These are phyloP conservation scores for Misgurnus anguillicaudatus DNA, from an alignment of 2,113 vertebrate species.

Conservation along the genomic window DNA sequence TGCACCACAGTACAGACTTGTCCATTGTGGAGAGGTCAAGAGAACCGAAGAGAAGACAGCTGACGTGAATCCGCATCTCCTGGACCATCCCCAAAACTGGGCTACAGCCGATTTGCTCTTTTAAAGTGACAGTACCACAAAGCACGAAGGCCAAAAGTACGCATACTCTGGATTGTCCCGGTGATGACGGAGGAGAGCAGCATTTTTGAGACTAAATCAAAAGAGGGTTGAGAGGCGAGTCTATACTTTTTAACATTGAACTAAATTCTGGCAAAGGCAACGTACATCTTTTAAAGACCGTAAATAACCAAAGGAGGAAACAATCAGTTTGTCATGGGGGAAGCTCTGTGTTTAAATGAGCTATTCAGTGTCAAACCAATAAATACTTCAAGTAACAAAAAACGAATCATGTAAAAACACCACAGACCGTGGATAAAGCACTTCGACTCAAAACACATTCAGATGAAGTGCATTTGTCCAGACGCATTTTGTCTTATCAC, in stretches of 20 bases:
- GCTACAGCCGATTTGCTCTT: conserved; percentile 66
- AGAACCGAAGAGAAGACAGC: conserved; percentile 53
- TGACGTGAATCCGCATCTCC: conserved; percentile 64
- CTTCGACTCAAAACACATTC: conserved; percentile 62
- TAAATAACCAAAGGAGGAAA: background rate
- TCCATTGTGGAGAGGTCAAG: conserved; percentile 81
- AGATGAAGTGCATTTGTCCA: conserved; percentile 54
- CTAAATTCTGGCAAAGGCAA: conserved; percentile 22
- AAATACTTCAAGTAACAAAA: conserved; percentile 80
- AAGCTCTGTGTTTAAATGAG: conserved; percentile 44
- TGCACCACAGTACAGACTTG: conserved; percentile 76
- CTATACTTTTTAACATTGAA: conserved; percentile 35
- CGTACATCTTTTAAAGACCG: conserved; percentile 18
- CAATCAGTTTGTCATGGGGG: conserved; percentile 11
- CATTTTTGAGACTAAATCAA: conserved; percentile 67
- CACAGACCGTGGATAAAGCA: conserved; percentile 37
- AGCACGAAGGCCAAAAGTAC: conserved; percentile 68
- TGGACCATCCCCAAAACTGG: conserved; percentile 57
- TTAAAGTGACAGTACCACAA: conserved; percentile 74
- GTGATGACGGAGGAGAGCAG: conserved; percentile 80
- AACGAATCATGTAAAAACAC: conserved; percentile 51
- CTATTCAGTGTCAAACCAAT: conserved; percentile 75
- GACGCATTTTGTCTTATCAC: conserved; percentile 25
- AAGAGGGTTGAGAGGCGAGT: conserved; percentile 50
- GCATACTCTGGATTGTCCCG: conserved; percentile 56